Evolutionary conservation across 2,888 invertebrate genomes (phyloP), one percentile per base, ranked within the genome.

Genomic region (Drosophila dives): DNA sequence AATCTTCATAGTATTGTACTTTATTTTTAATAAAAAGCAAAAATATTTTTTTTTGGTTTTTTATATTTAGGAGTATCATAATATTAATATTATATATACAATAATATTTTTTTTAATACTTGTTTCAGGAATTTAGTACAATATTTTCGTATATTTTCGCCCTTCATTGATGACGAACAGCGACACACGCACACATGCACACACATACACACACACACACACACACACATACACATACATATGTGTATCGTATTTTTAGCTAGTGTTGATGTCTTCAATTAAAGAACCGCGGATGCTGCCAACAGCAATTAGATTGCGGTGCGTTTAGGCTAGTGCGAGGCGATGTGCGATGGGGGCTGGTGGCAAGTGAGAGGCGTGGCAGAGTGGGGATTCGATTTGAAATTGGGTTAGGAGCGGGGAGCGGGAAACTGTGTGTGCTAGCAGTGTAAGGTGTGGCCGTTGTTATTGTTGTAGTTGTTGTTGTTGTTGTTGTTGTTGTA

Each of bases 191-290:
- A 60, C 64, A 53, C 38, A 42, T 56, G 58, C 45, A 38, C n/a
- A 23, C 34, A n/a, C 51, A 42, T 49, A 51, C 64, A 40, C 53
- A 29, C 45, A 10, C 36, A 60, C 50, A 54, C 42, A n/a, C 40
- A 49, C 17, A 34, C 29, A 34, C 36, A 45, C 10, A 34, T 20
- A 58, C 33, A 64, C 48, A 54, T 42, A 62, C 42, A 11, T 26
- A 54, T 23, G 26, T 36, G 60, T 72, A 65, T 69, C 72, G 75
- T 86, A 86, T 86, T 86, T 86, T 88, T 86, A 86, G 88, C 86
- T 88, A 78, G 86, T 87, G 86, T 92, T 92, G 92, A 92, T 92
- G 92, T 91, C 90, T 92, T 92, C 92, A 92, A 92, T 92, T 92
- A 92, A 91, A 85, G 75, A 90, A 84, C 86, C 88, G 83, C 85